Conservation (phyloP, 1,140 invertebrate genomes). For the Hypothenemus hampei region DNA sequence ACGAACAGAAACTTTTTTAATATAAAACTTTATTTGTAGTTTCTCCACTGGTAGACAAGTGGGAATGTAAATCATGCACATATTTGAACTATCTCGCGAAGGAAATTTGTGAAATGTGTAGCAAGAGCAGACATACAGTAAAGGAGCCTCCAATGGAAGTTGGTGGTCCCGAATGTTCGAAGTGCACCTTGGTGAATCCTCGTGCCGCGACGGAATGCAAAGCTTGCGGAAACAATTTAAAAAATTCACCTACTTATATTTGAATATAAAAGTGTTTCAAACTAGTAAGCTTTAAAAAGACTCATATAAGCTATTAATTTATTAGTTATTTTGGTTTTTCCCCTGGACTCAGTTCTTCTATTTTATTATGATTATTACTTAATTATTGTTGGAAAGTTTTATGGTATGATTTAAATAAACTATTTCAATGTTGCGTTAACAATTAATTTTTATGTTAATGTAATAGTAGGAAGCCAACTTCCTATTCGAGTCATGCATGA, state of each 20-base stretch:
- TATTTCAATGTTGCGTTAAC: too few relatives aligned
- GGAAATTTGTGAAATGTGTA: constrained; percentile 73
- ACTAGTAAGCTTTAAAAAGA: too few relatives aligned
- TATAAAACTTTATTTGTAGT: neutral
- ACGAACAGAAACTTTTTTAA: too few relatives aligned
- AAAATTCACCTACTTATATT: constrained; percentile 64
- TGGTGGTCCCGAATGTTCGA: constrained; percentile 68
- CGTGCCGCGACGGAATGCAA: constrained; percentile 60
- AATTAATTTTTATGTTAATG: too few relatives aligned
- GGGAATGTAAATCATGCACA: constrained; percentile 69
- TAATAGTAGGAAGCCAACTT: too few relatives aligned
- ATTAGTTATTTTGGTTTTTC: too few relatives aligned
- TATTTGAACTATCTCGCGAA: constrained; percentile 55
- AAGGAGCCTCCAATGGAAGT: constrained; percentile 63
- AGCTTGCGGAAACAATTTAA: constrained; percentile 62
- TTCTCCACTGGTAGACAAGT: constrained; percentile 39
- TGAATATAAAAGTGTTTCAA: constrained; percentile 13
- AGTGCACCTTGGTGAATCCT: constrained; percentile 76
- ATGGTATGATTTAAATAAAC: too few relatives aligned
- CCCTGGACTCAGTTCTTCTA: too few relatives aligned
- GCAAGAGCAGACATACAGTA: constrained; percentile 61
- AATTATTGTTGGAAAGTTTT: too few relatives aligned
- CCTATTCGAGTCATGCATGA: too few relatives aligned
- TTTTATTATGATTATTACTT: too few relatives aligned
- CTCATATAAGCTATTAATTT: too few relatives aligned